phyloP scores from a whole-genome alignment of 2,113 vertebrate genomes.

The Malurus melanocephalus region DNA sequence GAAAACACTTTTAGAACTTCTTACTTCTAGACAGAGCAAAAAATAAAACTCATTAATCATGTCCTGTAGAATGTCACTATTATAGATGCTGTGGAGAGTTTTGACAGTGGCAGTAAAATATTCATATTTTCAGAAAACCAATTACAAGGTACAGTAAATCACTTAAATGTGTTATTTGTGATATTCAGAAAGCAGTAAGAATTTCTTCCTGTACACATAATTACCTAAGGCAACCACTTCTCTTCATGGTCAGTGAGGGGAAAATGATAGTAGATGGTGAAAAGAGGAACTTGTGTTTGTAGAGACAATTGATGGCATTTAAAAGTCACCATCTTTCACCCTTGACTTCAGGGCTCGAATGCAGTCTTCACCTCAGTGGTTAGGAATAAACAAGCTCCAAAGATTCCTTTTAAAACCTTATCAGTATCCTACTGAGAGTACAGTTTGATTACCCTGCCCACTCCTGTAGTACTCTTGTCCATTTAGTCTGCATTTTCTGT shows the following conservation, averaged over 20 bases:
- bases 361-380: neutral
- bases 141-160: slow-evolving; percentile 65
- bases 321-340: slow-evolving; percentile 9
- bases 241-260: slow-evolving; percentile 34
- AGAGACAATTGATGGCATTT: neutral
- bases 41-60: slow-evolving; percentile 67
- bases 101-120: slow-evolving; percentile 71
- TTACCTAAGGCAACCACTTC: slow-evolving; percentile 47
- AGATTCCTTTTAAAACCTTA: neutral
- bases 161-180: slow-evolving; percentile 46
- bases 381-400: neutral
- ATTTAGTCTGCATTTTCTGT: neutral
- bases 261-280: slow-evolving; percentile 19
- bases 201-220: slow-evolving; percentile 50
- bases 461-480: neutral
- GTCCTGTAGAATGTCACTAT: slow-evolving; percentile 63
- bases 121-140: slow-evolving; percentile 64
- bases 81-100: slow-evolving; percentile 71
- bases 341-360: neutral
- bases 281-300: neutral
- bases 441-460: neutral
- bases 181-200: slow-evolving; percentile 45
- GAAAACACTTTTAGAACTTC: slow-evolving; percentile 48
- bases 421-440: neutral
- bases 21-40: slow-evolving; percentile 42